These are phyloP conservation scores for Lomographa bimaculata DNA, from an alignment of 2,888 invertebrate genomes.

Conservation along the genomic window DNA sequence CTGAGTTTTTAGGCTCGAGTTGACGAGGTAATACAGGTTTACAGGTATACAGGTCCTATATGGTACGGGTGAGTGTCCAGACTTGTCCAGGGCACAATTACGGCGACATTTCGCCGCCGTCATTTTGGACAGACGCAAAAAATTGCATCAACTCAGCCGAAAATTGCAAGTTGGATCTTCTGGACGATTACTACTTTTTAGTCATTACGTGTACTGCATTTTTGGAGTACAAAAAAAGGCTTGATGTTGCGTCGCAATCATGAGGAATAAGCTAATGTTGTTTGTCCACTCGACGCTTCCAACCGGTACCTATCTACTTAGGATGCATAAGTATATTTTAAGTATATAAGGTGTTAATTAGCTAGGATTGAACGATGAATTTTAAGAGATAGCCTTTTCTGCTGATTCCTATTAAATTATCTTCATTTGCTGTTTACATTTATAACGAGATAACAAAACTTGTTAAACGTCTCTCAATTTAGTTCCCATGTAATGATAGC, in stretches of 20 bases:
- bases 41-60: constrained; percentile 4
- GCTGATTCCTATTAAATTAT: too few species aligned
- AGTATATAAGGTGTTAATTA: too few species aligned
- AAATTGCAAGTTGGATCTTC: constrained; percentile 65
- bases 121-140: constrained; percentile 48
- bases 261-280: constrained; percentile 9
- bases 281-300: not conserved
- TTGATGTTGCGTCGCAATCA: constrained; percentile 39
- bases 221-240: constrained; percentile 43
- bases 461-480: too few species aligned
- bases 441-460: too few species aligned
- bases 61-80: constrained; percentile 37
- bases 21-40: constrained; percentile 15
- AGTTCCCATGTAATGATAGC: too few species aligned
- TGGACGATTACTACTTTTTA: constrained; percentile 69
- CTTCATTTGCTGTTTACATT: too few species aligned
- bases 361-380: too few species aligned
- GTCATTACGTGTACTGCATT: constrained; percentile 54
- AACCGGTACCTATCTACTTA: too few species aligned
- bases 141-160: constrained; percentile 54
- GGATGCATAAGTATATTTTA: too few species aligned
- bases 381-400: too few species aligned
- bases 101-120: constrained; percentile 45
- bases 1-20: constrained; percentile 11
- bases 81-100: constrained; percentile 48